Percentiles rank a stretch among this genome's conserved stretches.
Evolutionary conservation across 2,113 vertebrate genomes (phyloP).

Genomic region (Panurus biarmicus): DNA sequence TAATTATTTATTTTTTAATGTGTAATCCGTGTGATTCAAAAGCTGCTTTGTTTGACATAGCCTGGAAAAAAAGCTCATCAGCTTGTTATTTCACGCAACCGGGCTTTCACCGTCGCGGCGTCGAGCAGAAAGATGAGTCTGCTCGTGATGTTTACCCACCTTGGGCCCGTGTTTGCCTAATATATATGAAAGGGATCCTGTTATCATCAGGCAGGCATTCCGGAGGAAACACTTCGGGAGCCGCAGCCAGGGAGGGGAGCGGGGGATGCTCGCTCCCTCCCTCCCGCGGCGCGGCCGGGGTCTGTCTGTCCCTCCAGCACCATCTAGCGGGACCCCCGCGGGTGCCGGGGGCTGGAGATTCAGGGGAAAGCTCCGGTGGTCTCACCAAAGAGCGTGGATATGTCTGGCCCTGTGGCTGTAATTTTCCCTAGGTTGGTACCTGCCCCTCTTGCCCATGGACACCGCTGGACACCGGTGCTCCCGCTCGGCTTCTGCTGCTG

Average conservation of each 20-base stretch:
- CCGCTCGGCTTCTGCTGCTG: neutral
- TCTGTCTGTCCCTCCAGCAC: neutral
- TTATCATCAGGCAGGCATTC: slow-evolving; percentile 50
- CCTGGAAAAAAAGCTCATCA: neutral
- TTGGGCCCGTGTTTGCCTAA: slow-evolving; percentile 17
- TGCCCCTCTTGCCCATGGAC: fast-evolving
- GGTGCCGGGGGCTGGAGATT: fast-evolving
- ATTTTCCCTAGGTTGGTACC: neutral
- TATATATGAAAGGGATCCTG: slow-evolving; percentile 36
- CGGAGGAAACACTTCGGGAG: slow-evolving; percentile 1
- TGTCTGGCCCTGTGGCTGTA: fast-evolving
- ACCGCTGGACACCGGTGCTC: neutral
- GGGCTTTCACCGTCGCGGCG: neutral
- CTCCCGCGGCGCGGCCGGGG: neutral
- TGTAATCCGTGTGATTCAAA: slow-evolving; percentile 19
- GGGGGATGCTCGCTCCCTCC: neutral
- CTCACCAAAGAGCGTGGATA: fast-evolving
- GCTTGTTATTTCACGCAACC: neutral
- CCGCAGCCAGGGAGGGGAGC: neutral
- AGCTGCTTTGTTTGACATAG: slow-evolving; percentile 8
- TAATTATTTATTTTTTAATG: neutral
- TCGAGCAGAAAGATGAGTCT: slow-evolving; percentile 20
- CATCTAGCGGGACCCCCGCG: neutral
- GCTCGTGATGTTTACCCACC: slow-evolving; percentile 49
- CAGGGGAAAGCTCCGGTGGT: fast-evolving